phyloP scores from a whole-genome alignment of 2,797 vertebrate genomes.

The Tinamus major region DNA sequence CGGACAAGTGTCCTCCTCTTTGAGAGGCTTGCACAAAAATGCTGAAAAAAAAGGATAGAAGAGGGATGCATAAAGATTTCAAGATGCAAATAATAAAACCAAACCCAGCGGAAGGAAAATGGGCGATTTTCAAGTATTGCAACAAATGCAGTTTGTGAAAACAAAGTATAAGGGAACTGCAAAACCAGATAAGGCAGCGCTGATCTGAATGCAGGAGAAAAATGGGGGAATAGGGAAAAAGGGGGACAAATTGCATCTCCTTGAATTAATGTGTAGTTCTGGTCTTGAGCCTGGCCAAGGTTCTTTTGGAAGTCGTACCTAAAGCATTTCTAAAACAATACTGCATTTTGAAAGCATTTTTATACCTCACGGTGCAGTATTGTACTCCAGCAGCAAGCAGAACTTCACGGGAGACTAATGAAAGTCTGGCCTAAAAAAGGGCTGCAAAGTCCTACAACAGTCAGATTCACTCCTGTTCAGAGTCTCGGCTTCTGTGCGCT shows the following conservation, averaged over 20 bases:
- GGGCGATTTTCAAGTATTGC: neutral
- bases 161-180: neutral
- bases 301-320: no score
- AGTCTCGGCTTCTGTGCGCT: neutral
- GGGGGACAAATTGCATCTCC: neutral
- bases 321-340: neutral
- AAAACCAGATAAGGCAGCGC: no score
- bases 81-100: no score
- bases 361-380: neutral
- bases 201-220: neutral
- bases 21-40: neutral
- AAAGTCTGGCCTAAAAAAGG: neutral
- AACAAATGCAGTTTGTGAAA: neutral
- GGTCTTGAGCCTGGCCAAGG: neutral
- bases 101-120: no score
- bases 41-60: neutral
- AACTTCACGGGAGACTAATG: neutral
- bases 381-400: neutral
- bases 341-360: neutral
- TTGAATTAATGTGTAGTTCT: neutral
- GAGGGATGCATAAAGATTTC: neutral
- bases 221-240: neutral
- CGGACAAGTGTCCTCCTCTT: neutral
- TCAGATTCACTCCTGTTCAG: rapidly evolving
- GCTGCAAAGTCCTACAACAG: rapidly evolving